Conservation (phyloP, 2,113 vertebrate species). For the Phasianus colchicus region DNA sequence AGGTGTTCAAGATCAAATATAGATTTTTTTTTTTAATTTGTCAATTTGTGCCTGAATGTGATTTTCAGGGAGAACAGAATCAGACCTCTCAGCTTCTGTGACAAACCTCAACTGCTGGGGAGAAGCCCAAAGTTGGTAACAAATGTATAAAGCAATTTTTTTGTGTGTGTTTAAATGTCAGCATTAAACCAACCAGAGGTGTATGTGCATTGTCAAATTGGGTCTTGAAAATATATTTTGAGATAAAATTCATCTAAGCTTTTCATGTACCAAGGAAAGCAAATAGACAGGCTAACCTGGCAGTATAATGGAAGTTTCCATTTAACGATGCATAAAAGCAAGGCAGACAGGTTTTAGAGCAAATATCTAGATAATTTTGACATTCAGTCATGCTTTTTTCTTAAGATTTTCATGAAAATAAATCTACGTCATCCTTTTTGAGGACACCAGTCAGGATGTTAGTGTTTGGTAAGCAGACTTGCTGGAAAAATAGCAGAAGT, state of each 20-base stretch:
- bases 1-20: constrained; percentile 15
- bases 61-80: neutral
- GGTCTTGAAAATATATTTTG: neutral
- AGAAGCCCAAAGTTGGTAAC: neutral
- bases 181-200: neutral
- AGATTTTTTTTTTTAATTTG: neutral
- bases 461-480: neutral
- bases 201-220: neutral
- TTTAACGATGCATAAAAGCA: neutral
- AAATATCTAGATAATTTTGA: neutral
- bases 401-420: constrained; percentile 11
- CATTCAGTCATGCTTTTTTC: neutral
- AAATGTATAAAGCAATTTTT: neutral
- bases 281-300: neutral
- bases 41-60: neutral
- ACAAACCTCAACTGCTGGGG: neutral
- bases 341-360: neutral
- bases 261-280: neutral
- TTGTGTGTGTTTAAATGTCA: neutral
- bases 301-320: neutral
- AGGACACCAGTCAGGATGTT: neutral
- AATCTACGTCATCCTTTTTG: neutral
- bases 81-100: neutral
- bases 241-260: neutral
- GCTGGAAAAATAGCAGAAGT: neutral